These are phyloP conservation scores for Sprattus sprattus DNA, from an alignment of 2,113 vertebrate genomes.

Conservation along the genomic window DNA sequence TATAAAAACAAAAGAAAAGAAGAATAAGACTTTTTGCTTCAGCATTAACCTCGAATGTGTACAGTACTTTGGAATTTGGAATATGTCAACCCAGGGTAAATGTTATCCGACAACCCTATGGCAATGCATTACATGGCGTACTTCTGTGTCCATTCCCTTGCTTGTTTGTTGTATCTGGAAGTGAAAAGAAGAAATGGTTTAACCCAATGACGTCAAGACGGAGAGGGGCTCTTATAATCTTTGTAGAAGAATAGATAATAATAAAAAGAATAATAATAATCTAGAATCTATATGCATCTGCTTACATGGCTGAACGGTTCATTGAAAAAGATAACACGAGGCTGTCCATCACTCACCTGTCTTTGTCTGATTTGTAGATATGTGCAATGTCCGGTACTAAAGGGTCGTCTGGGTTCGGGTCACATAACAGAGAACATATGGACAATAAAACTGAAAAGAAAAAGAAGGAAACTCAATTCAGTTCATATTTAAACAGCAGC, in stretches of 20 bases:
- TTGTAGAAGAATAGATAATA: too few species aligned
- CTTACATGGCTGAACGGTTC: neutral
- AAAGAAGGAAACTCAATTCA: neutral
- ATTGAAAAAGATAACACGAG: neutral
- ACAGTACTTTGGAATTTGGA: constrained; percentile 72
- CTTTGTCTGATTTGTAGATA: constrained; percentile 94
- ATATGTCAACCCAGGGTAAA: constrained; percentile 49
- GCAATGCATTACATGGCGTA: constrained; percentile 92
- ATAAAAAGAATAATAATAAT: too few species aligned
- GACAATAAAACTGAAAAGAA: constrained; percentile 85
- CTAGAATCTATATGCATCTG: neutral
- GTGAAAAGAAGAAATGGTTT: constrained; percentile 33
- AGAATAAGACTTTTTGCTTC: constrained; percentile 54
- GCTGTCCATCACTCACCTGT: constrained; percentile 80
- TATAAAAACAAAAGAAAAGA: too few species aligned
- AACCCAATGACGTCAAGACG: neutral
- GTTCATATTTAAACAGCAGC: neutral
- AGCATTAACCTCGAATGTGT: constrained; percentile 55
- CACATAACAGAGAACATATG: constrained; percentile 96
- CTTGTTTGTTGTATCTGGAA: constrained; percentile 90
- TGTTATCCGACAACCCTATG: constrained; percentile 58
- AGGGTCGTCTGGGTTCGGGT: constrained; percentile 94
- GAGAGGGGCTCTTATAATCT: neutral
- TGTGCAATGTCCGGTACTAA: constrained; percentile 95
- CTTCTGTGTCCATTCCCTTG: constrained; percentile 95